Conservation (phyloP, 23 tunicate species). For the Ciona savignyi region DNA sequence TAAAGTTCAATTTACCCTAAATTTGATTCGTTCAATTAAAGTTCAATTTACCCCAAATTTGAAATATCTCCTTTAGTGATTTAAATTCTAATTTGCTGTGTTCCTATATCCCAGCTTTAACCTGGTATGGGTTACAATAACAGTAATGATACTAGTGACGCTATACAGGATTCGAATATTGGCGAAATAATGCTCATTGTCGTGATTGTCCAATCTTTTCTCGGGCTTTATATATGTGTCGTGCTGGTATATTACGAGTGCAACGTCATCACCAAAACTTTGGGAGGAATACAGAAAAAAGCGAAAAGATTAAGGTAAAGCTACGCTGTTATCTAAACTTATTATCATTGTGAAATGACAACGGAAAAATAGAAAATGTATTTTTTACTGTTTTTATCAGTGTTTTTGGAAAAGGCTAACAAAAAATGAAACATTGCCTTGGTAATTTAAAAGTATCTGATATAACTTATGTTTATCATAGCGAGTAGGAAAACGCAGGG, state of each 20-base stretch:
- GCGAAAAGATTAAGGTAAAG: conserved; percentile 26
- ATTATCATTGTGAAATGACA: background rate
- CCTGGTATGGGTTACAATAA: background rate
- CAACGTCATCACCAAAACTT: background rate
- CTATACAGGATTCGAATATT: background rate
- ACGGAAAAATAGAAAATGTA: too few relatives aligned
- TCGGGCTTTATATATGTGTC: conserved; percentile 18
- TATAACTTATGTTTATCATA: too few relatives aligned
- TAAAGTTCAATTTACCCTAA: too few relatives aligned
- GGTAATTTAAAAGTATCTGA: too few relatives aligned
- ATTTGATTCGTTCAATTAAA: too few relatives aligned
- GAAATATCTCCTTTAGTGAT: too few relatives aligned
- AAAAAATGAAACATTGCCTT: too few relatives aligned
- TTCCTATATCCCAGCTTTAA: background rate
- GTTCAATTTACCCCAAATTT: too few relatives aligned
- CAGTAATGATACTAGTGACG: background rate
- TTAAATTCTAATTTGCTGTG: background rate
- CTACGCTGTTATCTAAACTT: background rate
- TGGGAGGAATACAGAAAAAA: conserved; percentile 15
- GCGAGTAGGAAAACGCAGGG: too few relatives aligned
- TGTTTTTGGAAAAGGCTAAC: too few relatives aligned
- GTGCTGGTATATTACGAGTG: conserved; percentile 21
- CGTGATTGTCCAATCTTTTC: conserved; percentile 3
- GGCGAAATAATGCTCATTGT: conserved; percentile 14
- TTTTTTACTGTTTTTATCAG: too few relatives aligned